A percentile compares a stretch with the other conserved stretches of the same genome.
Evolutionary conservation across 2,888 invertebrate genomes (phyloP).

Genomic region (Melanophora roralis): DNA sequence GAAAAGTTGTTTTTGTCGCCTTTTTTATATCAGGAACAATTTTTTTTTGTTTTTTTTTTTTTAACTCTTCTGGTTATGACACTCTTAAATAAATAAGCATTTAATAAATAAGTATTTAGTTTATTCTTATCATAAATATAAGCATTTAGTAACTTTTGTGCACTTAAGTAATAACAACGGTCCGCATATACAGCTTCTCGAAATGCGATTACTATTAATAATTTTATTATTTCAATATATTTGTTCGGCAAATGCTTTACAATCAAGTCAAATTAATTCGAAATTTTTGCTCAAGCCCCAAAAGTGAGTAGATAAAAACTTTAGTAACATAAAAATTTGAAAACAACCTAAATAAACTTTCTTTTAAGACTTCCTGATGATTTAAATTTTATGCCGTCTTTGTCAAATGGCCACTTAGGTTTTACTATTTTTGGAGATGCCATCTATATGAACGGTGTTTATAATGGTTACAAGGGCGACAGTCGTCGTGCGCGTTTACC

Average conservation of each 20-base stretch:
- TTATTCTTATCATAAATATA: background rate
- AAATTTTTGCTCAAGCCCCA: constrained; percentile 43
- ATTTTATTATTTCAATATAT: constrained; percentile 17
- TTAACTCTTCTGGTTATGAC: no score
- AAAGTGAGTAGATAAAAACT: constrained; percentile 53
- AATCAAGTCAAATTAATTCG: background rate
- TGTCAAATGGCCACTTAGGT: constrained; percentile 81
- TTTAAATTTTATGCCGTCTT: constrained; percentile 80
- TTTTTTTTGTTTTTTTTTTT: no score
- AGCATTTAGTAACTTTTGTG: background rate
- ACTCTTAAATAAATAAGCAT: no score
- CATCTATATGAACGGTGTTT: constrained; percentile 81
- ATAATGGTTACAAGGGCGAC: constrained; percentile 79
- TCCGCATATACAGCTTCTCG: background rate
- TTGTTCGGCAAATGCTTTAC: background rate
- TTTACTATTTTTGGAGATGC: constrained; percentile 80
- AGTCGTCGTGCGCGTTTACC: constrained; percentile 81
- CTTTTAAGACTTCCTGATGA: constrained; percentile 78
- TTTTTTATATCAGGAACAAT: no score
- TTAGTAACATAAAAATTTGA: no score
- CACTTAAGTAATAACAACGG: background rate
- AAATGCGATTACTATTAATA: background rate
- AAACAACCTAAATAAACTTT: no score
- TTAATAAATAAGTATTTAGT: no score
- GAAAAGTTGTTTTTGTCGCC: no score